A percentile compares a stretch with the other conserved stretches of the same genome.
Conservation (phyloP, 2,113 vertebrate genomes). For the Gila orcuttii region DNA sequence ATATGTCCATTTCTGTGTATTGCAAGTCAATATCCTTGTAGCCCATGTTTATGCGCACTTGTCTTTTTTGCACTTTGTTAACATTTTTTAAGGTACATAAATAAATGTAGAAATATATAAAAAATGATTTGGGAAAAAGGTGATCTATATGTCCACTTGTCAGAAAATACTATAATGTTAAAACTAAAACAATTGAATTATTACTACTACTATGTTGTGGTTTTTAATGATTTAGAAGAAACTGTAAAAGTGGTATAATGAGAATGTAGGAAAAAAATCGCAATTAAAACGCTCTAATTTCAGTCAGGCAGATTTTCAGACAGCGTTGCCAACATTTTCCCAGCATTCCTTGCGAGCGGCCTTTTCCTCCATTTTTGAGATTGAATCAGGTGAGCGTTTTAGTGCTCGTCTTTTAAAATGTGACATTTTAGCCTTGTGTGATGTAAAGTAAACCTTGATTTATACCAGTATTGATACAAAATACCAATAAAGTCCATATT, state of each 20-base stretch:
- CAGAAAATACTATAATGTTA: not conserved
- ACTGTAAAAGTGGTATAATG: not conserved
- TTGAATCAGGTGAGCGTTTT: slow-evolving; percentile 41
- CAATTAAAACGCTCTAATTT: slow-evolving; percentile 9
- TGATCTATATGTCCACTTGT: not conserved
- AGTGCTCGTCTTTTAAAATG: not conserved
- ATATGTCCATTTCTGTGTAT: too few species aligned
- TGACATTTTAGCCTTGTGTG: not conserved
- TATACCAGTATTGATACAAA: not conserved
- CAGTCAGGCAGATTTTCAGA: slow-evolving; percentile 33
- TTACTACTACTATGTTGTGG: not conserved
- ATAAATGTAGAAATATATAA: too few species aligned
- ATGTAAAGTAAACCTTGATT: not conserved
- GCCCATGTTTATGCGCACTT: too few species aligned
- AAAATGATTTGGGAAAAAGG: too few species aligned
- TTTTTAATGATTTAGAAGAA: not conserved
- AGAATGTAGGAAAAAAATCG: too few species aligned
- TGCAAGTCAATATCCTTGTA: too few species aligned
- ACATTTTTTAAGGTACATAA: too few species aligned
- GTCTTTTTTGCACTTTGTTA: too few species aligned
- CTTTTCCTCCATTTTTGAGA: slow-evolving; percentile 60
- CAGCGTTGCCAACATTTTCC: slow-evolving; percentile 29
- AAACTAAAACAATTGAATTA: not conserved
- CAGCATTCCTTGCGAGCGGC: slow-evolving; percentile 41
- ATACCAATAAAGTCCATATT: not conserved